phyloP scores from a whole-genome alignment of 2,113 vertebrate genomes.

The Corythornis cristatus region DNA sequence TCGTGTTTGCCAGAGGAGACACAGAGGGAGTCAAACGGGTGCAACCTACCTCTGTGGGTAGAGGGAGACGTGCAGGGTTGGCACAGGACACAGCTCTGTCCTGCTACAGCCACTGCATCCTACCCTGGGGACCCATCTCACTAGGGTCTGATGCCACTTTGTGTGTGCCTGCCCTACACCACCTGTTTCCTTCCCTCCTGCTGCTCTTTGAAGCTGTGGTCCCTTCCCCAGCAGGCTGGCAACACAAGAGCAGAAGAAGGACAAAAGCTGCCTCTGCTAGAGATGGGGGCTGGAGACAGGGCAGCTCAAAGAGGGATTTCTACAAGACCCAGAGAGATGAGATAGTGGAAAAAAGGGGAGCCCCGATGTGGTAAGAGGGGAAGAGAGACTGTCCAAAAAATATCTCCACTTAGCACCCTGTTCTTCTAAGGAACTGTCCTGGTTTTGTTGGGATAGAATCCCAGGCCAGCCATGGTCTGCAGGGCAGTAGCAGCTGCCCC shows the following conservation, averaged over 20 bases:
- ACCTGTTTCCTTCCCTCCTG: not conserved
- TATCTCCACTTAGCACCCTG: not conserved
- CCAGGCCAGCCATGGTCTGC: no score
- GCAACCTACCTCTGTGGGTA: not conserved
- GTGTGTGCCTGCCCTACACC: not conserved
- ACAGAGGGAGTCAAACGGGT: not conserved
- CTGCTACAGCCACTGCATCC: not conserved
- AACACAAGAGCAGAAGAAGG: not conserved
- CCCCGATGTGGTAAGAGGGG: not conserved
- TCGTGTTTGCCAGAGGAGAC: not conserved
- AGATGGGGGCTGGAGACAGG: not conserved
- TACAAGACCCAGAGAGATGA: not conserved
- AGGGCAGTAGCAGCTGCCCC: not conserved
- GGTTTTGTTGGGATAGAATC: not conserved
- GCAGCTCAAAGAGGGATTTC: not conserved
- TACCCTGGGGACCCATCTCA: not conserved
- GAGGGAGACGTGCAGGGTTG: accelerated
- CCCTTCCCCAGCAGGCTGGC: not conserved
- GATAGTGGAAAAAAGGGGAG: not conserved
- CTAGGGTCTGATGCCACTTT: not conserved
- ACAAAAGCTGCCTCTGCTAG: not conserved
- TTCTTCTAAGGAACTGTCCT: not conserved
- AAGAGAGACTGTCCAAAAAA: not conserved
- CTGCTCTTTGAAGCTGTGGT: not conserved
- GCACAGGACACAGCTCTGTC: not conserved